Evolutionary conservation across 1,140 invertebrate genomes (phyloP).

Genomic region (Drosophila bipectinata): DNA sequence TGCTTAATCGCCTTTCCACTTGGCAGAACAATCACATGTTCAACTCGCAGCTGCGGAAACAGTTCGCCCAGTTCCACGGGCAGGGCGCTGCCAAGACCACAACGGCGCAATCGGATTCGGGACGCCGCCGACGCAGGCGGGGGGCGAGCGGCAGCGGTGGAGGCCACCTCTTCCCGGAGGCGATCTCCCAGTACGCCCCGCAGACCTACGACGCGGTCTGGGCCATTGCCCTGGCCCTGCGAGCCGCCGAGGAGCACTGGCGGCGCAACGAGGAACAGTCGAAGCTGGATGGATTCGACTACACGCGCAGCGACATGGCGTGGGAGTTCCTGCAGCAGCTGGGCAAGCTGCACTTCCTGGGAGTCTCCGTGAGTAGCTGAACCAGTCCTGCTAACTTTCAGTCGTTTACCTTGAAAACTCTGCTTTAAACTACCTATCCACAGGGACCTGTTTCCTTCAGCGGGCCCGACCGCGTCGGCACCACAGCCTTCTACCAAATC

Average conservation of each 20-base stretch:
- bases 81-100: conserved; percentile 40
- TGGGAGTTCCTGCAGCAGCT: conserved; percentile 88
- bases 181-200: conserved; percentile 88
- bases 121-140: conserved; percentile 8
- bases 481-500: conserved; percentile 93
- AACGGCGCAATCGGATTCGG: conserved; percentile 52
- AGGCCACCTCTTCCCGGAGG: conserved; percentile 51
- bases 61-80: conserved; percentile 63
- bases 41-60: conserved; percentile 79
- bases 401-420: neutral
- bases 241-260: conserved; percentile 79
- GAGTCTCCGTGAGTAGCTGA: conserved; percentile 89
- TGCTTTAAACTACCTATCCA: neutral
- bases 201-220: conserved; percentile 95
- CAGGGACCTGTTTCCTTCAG: conserved; percentile 94
- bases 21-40: conserved; percentile 89
- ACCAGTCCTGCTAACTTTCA: too few species aligned
- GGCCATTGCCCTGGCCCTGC: conserved; percentile 90
- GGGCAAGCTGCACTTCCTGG: conserved; percentile 90
- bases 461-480: conserved; percentile 92
- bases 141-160: conserved; percentile 36
- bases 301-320: conserved; percentile 88
- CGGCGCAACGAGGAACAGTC: conserved; percentile 62
- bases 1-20: conserved; percentile 59
- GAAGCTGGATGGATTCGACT: conserved; percentile 88